Evolutionary conservation across 2,113 vertebrate genomes (phyloP).

Genomic region (Channa maculata): DNA sequence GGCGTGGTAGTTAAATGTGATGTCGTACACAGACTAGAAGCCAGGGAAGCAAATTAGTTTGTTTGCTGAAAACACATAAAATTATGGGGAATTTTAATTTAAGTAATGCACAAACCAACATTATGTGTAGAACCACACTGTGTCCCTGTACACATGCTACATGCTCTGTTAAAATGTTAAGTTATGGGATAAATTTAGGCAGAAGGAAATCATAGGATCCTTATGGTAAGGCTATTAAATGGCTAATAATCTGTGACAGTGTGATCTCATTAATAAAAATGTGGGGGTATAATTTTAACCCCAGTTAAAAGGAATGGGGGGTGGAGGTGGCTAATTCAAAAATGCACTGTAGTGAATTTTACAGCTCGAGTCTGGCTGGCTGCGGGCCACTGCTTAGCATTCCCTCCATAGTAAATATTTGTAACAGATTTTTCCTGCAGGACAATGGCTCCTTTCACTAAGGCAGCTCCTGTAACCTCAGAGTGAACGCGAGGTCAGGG

Average conservation of each 20-base stretch:
- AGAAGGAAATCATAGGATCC: constrained; percentile 88
- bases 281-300: constrained; percentile 92
- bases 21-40: constrained; percentile 49
- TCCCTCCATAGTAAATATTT: constrained; percentile 96
- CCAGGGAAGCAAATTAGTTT: constrained; percentile 29
- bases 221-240: constrained; percentile 89
- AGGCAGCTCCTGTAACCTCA: constrained; percentile 88
- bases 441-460: constrained; percentile 97
- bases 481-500: constrained; percentile 91
- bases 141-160: constrained; percentile 31
- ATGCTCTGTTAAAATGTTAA: constrained; percentile 49
- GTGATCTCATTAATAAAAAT: constrained; percentile 97
- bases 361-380: constrained; percentile 92
- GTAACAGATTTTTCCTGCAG: constrained; percentile 96
- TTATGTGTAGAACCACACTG: constrained; percentile 29
- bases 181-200: constrained; percentile 88
- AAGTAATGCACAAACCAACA: constrained; percentile 27
- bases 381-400: constrained; percentile 88
- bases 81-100: constrained; percentile 58
- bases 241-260: constrained; percentile 94
- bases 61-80: constrained; percentile 43
- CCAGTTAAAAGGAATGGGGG: constrained; percentile 77
- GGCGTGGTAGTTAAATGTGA: constrained; percentile 38
- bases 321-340: constrained; percentile 90
- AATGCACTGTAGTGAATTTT: constrained; percentile 94